Conservation (phyloP, 2,888 invertebrate genomes). For the Palloptera scutellata region DNA sequence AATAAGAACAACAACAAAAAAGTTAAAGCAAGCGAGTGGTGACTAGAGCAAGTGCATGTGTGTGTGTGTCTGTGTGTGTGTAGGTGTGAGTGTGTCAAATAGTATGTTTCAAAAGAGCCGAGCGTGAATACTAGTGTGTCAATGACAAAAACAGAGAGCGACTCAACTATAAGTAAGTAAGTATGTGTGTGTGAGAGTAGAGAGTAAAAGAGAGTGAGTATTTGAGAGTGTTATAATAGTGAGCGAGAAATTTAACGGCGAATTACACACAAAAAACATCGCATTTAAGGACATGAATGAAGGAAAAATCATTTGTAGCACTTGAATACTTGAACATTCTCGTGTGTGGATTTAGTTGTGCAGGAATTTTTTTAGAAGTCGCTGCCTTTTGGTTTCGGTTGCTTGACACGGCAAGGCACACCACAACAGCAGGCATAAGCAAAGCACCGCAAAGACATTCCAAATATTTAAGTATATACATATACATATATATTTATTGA, state of each 20-base stretch:
- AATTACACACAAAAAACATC: neutral
- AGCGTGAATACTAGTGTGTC: too few relatives aligned
- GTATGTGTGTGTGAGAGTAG: too few relatives aligned
- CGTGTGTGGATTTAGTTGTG: slow-evolving; percentile 22
- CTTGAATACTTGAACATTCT: neutral
- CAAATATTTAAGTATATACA: neutral
- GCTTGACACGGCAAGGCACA: too few relatives aligned
- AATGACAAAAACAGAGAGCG: too few relatives aligned
- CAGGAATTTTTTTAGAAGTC: too few relatives aligned
- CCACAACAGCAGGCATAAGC: too few relatives aligned
- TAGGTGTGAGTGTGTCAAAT: neutral
- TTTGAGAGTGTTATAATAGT: too few relatives aligned
- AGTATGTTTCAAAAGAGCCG: neutral
- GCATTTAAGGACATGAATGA: neutral
- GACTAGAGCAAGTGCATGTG: slow-evolving; percentile 3
- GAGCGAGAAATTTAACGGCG: too few relatives aligned
- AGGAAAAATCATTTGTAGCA: neutral
- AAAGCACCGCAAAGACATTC: too few relatives aligned
- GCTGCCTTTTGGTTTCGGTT: too few relatives aligned
- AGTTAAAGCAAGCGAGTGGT: neutral
- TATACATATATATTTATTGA: slow-evolving; percentile 13
- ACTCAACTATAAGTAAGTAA: too few relatives aligned
- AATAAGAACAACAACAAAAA: neutral
- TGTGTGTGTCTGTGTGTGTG: neutral
- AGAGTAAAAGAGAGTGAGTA: too few relatives aligned